Percentiles rank a stretch among this genome's conserved stretches.
phyloP scores from a whole-genome alignment of 2,888 invertebrate genomes.

The Athalia circularis region DNA sequence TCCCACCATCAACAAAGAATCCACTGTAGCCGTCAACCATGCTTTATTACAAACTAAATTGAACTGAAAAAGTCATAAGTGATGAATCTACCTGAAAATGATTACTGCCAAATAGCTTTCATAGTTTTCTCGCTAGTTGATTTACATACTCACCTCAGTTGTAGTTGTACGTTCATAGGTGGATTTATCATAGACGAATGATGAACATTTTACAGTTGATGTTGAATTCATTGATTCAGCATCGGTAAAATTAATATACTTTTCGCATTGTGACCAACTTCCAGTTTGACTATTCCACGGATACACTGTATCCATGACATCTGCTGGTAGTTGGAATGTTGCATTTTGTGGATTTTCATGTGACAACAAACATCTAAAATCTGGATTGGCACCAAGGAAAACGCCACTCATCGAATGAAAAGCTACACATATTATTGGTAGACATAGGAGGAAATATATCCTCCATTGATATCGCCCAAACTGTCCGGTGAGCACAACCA shows the following conservation, averaged over 20 bases:
- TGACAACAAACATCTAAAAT: conserved; percentile 79
- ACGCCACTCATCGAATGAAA: conserved; percentile 86
- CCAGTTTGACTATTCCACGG: conserved; percentile 75
- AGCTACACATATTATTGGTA: conserved; percentile 83
- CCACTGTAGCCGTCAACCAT: conserved; percentile 80
- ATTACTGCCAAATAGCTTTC: background rate
- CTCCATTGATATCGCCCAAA: conserved; percentile 83
- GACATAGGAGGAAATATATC: conserved; percentile 81
- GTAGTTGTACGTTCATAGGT: conserved; percentile 80
- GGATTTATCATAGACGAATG: conserved; percentile 79
- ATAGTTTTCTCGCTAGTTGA: background rate
- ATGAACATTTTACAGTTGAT: conserved; percentile 73
- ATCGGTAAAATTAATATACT: conserved; percentile 72
- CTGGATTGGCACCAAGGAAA: conserved; percentile 81
- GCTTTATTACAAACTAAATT: conserved; percentile 81
- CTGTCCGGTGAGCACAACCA: conserved; percentile 81
- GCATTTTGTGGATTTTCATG: conserved; percentile 76
- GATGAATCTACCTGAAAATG: background rate
- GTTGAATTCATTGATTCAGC: conserved; percentile 39
- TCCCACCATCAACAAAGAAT: conserved; percentile 83
- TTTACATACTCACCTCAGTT: conserved; percentile 77
- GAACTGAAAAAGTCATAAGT: conserved; percentile 75
- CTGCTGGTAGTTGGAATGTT: conserved; percentile 74
- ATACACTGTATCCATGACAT: conserved; percentile 75
- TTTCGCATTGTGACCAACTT: conserved; percentile 76